Evolutionary conservation across 2,888 invertebrate species (phyloP), one percentile per base, ranked within the genome.

Genomic region (Sussaba pulchella): DNA sequence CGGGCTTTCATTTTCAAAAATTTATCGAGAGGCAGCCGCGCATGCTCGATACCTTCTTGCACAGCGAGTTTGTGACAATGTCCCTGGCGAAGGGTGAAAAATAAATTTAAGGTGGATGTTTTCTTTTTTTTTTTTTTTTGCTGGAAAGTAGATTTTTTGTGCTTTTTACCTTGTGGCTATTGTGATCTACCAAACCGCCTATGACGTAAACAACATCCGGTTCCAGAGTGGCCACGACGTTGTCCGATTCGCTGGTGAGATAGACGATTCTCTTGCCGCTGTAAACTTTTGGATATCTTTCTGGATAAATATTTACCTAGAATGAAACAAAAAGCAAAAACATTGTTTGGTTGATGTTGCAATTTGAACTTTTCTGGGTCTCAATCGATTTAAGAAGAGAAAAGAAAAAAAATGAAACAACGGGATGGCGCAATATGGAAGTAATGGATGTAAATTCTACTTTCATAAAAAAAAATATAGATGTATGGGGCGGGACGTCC

Each of bases 131-230:
- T 71, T 52, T 54, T 50, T 17, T 36, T 64, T 57, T 19, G 6
- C 47, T 24, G 9, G 26, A 50, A 54, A 69, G 39, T 36, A 21
- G 36, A 31, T 31, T 31, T 31, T 31, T 31, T 2, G 2, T 5
- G 31, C 43, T 43, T 57, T 57, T 85, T 86, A 90, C 97, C 94
- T 99, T 99, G 85, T 98, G 96, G 86, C 96, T 95, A 93, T 99
- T 99, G 91, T 99, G 99, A 93, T 99, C 99, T 0, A 99, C 98
- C 54, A 99, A 93, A 26, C 99, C 99, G 47, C 99, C 99, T 91
- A 99, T 99, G 64, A 99, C 95, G 89, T 99, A 99, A 57, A 96
- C 94, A 89, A 96, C 96, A 82, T 95, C 94, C 21, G 96, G 94
- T 85, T 97, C 96, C 87, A 98, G 93, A 69, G 92, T 92, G 74